These are phyloP conservation scores for Cantharis rufa DNA, from an alignment of 2,888 invertebrate genomes.

Conservation along the genomic window DNA sequence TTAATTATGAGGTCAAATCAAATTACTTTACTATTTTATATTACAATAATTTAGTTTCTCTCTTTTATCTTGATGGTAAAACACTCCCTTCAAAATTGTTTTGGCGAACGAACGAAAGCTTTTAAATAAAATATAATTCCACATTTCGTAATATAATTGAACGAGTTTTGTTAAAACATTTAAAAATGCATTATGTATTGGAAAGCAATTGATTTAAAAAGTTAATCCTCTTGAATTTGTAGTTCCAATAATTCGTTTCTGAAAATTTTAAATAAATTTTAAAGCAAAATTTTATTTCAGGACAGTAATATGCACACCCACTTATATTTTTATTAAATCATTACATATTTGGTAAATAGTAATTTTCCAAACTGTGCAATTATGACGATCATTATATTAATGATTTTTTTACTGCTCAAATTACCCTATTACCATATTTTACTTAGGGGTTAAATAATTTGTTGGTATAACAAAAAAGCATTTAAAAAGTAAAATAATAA, in stretches of 20 bases:
- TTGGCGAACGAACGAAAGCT: not conserved
- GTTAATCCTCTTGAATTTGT: not conserved
- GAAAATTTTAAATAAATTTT: not conserved
- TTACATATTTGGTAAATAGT: not conserved
- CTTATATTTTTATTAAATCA: not conserved
- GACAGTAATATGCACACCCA: not conserved
- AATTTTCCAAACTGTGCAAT: not conserved
- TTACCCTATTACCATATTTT: not conserved
- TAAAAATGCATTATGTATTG: not conserved
- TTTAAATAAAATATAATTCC: not conserved
- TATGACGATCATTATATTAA: not conserved
- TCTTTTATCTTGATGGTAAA: no score
- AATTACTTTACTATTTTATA: no score
- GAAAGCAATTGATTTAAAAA: not conserved
- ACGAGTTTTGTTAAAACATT: not conserved
- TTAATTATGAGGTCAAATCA: no score
- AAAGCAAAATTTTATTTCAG: not conserved
- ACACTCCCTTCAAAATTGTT: no score
- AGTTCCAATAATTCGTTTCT: not conserved
- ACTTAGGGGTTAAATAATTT: slow-evolving; percentile 8
- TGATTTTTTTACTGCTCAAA: slow-evolving; percentile 1
- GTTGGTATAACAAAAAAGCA: slow-evolving; percentile 20
- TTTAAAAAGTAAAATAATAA: slow-evolving; percentile 42
- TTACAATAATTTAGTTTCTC: no score
- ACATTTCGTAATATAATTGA: not conserved